phyloP scores from a whole-genome alignment of 2,797 vertebrate species.

The Notamacropus eugenii region DNA sequence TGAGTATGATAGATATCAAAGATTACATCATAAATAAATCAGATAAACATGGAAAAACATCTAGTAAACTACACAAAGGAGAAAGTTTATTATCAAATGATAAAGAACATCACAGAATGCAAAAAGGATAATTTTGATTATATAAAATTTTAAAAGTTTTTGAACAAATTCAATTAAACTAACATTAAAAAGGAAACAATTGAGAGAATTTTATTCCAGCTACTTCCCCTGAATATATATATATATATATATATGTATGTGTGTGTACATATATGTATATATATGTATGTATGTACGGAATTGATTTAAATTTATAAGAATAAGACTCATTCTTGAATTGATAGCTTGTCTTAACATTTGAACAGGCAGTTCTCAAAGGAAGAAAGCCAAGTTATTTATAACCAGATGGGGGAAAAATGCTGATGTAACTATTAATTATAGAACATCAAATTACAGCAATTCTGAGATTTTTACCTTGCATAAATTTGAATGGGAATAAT shows the following conservation, averaged over 20 bases:
- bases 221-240: no score
- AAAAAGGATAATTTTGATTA: background rate
- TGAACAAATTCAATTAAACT: background rate
- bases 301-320: background rate
- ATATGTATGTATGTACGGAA: background rate
- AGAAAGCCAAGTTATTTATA: background rate
- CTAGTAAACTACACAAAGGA: background rate
- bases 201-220: no score
- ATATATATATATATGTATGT: no score
- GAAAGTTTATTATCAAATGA: background rate
- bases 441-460: background rate
- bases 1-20: background rate
- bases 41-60: background rate
- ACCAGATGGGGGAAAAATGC: background rate
- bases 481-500: background rate
- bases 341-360: background rate
- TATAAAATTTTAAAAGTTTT: background rate
- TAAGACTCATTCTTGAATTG: background rate
- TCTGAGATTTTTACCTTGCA: background rate
- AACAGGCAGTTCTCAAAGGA: background rate
- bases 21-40: background rate
- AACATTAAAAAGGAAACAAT: background rate
- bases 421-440: background rate
- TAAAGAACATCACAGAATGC: background rate
- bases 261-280: no score